Base-by-base conservation (phyloP, 2,113 vertebrate genomes). In the Sorex araneus region DNA sequence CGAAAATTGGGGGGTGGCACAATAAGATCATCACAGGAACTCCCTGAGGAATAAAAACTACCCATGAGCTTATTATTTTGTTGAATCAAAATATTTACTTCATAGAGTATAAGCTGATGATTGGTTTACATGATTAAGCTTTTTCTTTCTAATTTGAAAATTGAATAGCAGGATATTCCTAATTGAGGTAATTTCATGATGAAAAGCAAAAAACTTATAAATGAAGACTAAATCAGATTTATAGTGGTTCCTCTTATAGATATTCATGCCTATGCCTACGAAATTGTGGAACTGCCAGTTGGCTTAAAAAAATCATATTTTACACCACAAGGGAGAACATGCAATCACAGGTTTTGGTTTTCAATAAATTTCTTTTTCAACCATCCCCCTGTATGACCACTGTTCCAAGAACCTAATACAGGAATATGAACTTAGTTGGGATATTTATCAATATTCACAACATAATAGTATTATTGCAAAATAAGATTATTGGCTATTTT, bases 41-140 rank as follows among this genome's bases (percentile, higher is more conserved):
- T 64, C 0, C 32, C 2, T 34, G 1, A 43, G 16, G 23, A 50
- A n/a, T n/a, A 2, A 64, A 87, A 63, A 54, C 40, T 32, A 45
- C 40, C 7, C 11, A 66, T 2, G 63, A 81, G 25, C 50, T 0
- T 36, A 15, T 75, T 74, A 18, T 77, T 64, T 79, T 74, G 7
- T 66, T 92, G 27, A 78, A 40, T 84, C 34, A 77, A 93, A 90
- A 90, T 81, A 81, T 77, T 93, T 93, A 21, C 27, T 28, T 87
- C 18, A 25, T 7, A 79, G 18, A 66, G 84, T 81, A 64, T n/a
- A 69, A 87, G 10, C 1, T 74, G 1, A 8, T 77, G n/a, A 69
- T 95, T 83, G 30, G 36, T 71, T 81, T 84, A 76, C 12, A 0
- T 89, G 25, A 81, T 69, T 81, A 79, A 76, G 45, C 7, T 6